Conservation (phyloP, 2,797 vertebrate genomes). For the Petrocephalus sullivani region DNA sequence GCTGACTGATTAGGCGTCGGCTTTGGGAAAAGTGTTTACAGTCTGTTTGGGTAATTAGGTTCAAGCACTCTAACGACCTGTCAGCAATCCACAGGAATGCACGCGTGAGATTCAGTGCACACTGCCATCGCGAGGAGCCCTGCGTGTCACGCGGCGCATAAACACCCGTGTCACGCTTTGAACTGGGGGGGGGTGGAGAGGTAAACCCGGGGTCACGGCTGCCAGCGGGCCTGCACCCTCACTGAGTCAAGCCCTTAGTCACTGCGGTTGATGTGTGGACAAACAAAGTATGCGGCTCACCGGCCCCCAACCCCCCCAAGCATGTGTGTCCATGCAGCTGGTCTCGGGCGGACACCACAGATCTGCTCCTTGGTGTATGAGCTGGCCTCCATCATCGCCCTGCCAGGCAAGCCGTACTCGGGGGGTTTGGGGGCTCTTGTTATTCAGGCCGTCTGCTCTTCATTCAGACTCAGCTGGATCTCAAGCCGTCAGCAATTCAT, state of each 20-base stretch:
- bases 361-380: slow-evolving; percentile 38
- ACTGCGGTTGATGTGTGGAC: slow-evolving; percentile 35
- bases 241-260: slow-evolving; percentile 7
- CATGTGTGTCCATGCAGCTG: slow-evolving; percentile 29
- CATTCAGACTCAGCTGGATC: slow-evolving; percentile 13
- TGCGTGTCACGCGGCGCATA: not conserved
- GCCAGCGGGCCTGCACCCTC: not conserved
- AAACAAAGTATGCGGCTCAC: slow-evolving; percentile 43
- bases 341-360: slow-evolving; percentile 28
- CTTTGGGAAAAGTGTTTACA: not conserved
- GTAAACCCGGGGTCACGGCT: not conserved
- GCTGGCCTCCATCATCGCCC: slow-evolving; percentile 22
- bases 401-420: slow-evolving; percentile 34
- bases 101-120: not conserved
- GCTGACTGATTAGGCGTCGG: not conserved
- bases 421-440: slow-evolving; percentile 21
- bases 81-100: not conserved
- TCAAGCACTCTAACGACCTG: not conserved
- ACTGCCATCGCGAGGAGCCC: not conserved
- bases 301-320: slow-evolving; percentile 6
- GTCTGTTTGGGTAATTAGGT: not conserved
- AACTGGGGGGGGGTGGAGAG: not conserved
- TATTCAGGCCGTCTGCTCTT: not conserved
- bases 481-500: not conserved
- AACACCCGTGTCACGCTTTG: not conserved